Conservation (phyloP, 1,140 invertebrate species). For the Drosophila baimaii region DNA sequence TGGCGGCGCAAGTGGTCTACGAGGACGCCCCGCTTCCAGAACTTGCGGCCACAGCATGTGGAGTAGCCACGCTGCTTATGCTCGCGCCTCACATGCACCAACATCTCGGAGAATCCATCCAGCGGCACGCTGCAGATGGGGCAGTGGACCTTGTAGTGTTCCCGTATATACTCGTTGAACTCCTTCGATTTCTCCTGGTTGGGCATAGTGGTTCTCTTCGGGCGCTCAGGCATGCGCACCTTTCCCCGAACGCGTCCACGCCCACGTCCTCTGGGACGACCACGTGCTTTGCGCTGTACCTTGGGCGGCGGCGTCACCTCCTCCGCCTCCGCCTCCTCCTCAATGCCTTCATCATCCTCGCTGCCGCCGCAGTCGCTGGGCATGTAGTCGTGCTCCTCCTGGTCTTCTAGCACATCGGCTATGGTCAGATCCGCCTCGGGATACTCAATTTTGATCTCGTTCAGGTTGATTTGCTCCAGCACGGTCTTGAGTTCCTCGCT, state of each 20-base stretch:
- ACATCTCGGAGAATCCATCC: conserved; percentile 56
- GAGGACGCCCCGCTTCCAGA: conserved; percentile 61
- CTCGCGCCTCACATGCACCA: conserved; percentile 50
- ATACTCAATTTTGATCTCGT: conserved; percentile 73
- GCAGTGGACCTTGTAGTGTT: conserved; percentile 64
- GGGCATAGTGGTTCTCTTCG: conserved; percentile 10
- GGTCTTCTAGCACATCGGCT: conserved; percentile 69
- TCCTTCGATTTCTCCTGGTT: conserved; percentile 61
- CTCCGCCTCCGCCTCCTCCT: not conserved
- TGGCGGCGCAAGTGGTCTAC: conserved; percentile 69
- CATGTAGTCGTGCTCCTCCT: conserved; percentile 38
- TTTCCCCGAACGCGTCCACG: conserved; percentile 15
- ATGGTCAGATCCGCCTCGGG: conserved; percentile 69
- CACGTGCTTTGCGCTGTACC: conserved; percentile 23
- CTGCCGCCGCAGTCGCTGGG: conserved; percentile 22
- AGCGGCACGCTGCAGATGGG: conserved; percentile 48
- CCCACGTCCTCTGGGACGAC: conserved; percentile 17
- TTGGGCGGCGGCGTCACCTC: conserved; percentile 6
- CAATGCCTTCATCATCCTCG: not conserved
- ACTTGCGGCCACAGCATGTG: conserved; percentile 63
- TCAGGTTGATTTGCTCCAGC: conserved; percentile 70
- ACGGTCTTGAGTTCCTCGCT: conserved; percentile 59
- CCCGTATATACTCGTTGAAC: conserved; percentile 63
- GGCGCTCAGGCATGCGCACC: not conserved
- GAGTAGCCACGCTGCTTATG: conserved; percentile 70